Conservation (phyloP, 1,140 invertebrate genomes). For the Protaetia brevitarsis region DNA sequence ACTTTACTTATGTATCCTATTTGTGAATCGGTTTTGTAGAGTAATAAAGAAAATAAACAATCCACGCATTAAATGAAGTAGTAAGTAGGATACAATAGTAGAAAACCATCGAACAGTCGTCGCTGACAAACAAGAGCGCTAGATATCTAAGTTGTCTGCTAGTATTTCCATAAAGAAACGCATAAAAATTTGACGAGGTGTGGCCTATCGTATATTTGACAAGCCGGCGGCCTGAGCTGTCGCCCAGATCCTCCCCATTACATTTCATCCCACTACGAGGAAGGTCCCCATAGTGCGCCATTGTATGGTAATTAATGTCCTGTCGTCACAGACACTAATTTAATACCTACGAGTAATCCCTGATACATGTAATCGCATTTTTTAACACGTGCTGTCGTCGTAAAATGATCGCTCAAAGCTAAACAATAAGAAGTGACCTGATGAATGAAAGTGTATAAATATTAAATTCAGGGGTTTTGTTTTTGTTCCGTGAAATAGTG, state of each 20-base stretch:
- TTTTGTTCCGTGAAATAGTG: no score
- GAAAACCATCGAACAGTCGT: not conserved
- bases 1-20: no score
- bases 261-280: slow-evolving; percentile 13
- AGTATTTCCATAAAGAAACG: not conserved
- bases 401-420: not conserved
- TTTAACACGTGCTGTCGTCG: slow-evolving; percentile 17
- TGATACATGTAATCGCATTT: slow-evolving; percentile 20
- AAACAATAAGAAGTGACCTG: not conserved
- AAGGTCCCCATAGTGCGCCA: slow-evolving; percentile 17
- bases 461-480: no score
- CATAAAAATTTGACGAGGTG: slow-evolving; percentile 10
- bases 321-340: slow-evolving; percentile 25
- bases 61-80: not conserved
- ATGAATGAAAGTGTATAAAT: no score
- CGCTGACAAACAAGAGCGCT: not conserved
- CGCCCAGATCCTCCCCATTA: slow-evolving; percentile 16
- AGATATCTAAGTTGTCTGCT: not conserved
- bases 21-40: no score
- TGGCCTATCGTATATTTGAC: slow-evolving; percentile 14
- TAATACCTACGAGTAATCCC: slow-evolving; percentile 18
- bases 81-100: not conserved
- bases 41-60: no score
- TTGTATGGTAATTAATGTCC: slow-evolving; percentile 25
- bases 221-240: slow-evolving; percentile 16